Conservation (phyloP, 2,113 vertebrate species). For the Cheirogaleus medius region DNA sequence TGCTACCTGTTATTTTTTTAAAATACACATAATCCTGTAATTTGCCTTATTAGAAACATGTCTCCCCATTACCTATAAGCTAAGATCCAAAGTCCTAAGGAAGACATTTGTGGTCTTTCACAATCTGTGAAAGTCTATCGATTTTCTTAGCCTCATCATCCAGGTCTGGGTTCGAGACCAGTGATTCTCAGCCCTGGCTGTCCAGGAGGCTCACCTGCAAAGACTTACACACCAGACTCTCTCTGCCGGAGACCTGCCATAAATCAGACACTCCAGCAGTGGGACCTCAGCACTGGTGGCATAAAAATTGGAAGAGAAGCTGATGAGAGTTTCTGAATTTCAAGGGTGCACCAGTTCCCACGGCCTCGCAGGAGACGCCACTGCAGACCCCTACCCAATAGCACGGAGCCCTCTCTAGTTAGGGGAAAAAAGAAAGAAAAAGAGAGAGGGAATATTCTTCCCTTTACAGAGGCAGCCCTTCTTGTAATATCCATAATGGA, state of each 20-base stretch:
- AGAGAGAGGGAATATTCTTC: not conserved
- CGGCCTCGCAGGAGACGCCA: not conserved
- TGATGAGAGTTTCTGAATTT: not conserved
- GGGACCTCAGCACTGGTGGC: rapidly evolving
- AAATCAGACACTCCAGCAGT: not conserved
- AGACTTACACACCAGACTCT: not conserved
- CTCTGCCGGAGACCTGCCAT: rapidly evolving
- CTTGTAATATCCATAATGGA: conserved; percentile 32
- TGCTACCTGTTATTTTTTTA: not conserved
- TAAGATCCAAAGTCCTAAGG: not conserved
- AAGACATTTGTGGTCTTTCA: not conserved
- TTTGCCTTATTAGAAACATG: not conserved
- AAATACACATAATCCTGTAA: rapidly evolving
- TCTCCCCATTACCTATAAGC: no score
- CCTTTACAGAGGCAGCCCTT: not conserved
- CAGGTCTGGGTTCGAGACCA: not conserved
- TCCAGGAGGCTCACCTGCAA: not conserved
- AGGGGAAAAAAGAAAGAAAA: not conserved
- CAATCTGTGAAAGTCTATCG: rapidly evolving
- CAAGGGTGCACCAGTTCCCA: not conserved
- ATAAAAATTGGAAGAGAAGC: not conserved
- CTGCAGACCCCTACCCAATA: no score
- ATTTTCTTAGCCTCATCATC: not conserved
- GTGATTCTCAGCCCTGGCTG: not conserved
- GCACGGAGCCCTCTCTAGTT: not conserved